Evolutionary conservation across 2,888 invertebrate species (phyloP).

Genomic region (Epistrophe grossulariae): DNA sequence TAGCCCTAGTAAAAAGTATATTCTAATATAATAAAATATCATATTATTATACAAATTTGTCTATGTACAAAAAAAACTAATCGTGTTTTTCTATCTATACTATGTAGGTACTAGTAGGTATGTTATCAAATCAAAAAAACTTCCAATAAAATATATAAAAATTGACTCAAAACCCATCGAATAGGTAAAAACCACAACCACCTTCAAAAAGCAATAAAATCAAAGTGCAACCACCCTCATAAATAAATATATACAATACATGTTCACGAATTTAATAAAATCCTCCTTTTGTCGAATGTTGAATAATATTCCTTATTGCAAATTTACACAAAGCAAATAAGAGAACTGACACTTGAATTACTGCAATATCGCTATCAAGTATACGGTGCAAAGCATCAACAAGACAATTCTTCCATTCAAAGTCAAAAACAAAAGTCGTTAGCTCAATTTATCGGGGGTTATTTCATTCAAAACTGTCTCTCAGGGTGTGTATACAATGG

Average conservation of each 20-base stretch:
- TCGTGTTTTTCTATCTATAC: too few species aligned
- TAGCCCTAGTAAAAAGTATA: too few species aligned
- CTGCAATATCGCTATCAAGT: slow-evolving; percentile 76
- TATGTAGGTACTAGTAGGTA: too few species aligned
- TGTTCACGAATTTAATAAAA: slow-evolving; percentile 61
- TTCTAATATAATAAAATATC: too few species aligned
- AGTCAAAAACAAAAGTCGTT: slow-evolving; percentile 76
- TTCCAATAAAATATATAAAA: background rate
- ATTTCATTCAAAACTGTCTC: slow-evolving; percentile 70
- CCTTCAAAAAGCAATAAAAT: slow-evolving; percentile 55
- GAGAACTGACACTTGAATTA: slow-evolving; percentile 83
- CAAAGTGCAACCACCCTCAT: slow-evolving; percentile 32
- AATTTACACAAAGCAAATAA: slow-evolving; percentile 83
- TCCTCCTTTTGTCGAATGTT: slow-evolving; percentile 72
- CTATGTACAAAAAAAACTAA: too few species aligned
- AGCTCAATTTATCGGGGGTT: slow-evolving; percentile 75
- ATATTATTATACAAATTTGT: too few species aligned
- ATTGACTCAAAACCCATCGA: background rate
- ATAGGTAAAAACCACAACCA: slow-evolving; percentile 30
- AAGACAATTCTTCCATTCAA: slow-evolving; percentile 73
- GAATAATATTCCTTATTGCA: slow-evolving; percentile 81
- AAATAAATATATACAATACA: slow-evolving; percentile 33
- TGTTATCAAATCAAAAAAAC: background rate
- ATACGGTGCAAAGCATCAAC: slow-evolving; percentile 66
- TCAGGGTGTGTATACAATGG: slow-evolving; percentile 60